phyloP scores from a whole-genome alignment of 2,797 vertebrate genomes.

The Fringilla coelebs region DNA sequence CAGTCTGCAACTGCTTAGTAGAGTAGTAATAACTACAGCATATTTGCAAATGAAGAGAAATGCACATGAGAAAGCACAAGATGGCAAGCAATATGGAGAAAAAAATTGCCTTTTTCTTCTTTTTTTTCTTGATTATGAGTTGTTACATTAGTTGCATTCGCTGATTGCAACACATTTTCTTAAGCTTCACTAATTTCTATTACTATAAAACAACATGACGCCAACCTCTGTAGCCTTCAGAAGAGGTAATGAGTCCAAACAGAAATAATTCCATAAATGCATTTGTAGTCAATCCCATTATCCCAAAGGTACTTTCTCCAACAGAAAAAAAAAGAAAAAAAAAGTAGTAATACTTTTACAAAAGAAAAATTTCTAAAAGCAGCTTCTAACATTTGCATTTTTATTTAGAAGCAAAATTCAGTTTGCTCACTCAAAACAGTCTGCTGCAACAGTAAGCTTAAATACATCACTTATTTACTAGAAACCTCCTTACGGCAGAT shows the following conservation, averaged over 20 bases:
- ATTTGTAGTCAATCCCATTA: not conserved
- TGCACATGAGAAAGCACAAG: not conserved
- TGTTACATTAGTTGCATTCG: not conserved
- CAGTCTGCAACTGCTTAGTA: not conserved
- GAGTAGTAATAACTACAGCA: not conserved
- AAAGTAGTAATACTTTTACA: not conserved
- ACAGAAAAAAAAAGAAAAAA: not conserved
- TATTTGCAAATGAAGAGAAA: not conserved
- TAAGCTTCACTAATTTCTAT: not conserved
- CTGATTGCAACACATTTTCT: not conserved
- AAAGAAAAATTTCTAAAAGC: not conserved
- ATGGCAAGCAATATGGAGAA: not conserved
- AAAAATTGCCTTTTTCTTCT: not conserved
- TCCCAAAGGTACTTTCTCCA: not conserved
- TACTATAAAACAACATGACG: not conserved
- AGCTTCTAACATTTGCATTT: not conserved
- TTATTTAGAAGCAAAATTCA: not conserved
- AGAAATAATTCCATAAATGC: not conserved
- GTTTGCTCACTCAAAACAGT: not conserved
- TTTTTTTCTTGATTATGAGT: not conserved
- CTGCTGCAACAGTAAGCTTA: not conserved
- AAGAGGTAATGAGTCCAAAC: not conserved
- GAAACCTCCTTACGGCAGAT: not conserved
- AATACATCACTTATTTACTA: not conserved
- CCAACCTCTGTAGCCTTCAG: not conserved